Percentiles rank a stretch among this genome's conserved stretches.
phyloP scores from a whole-genome alignment of 2,888 invertebrate species.

The Thalpophila matura region DNA sequence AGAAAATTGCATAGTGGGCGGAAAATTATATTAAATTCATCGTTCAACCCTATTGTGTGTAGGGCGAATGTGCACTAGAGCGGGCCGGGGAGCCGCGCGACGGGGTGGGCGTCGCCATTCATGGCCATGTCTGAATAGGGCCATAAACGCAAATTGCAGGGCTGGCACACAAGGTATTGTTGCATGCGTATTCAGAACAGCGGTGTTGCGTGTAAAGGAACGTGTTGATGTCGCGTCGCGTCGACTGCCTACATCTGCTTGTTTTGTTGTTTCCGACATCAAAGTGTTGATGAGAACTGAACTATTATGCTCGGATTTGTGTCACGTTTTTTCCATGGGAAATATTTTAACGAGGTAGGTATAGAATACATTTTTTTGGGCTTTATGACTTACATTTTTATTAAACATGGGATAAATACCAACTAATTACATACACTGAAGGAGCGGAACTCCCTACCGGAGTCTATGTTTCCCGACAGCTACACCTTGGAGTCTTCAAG shows the following conservation, averaged over 20 bases:
- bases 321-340: conserved; percentile 37
- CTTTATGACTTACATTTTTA: too few relatives aligned
- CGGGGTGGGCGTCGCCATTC: conserved; percentile 71
- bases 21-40: conserved; percentile 68
- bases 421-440: too few relatives aligned
- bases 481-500: too few relatives aligned
- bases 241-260: conserved; percentile 35
- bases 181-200: conserved; percentile 50
- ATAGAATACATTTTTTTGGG: too few relatives aligned
- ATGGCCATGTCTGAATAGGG: conserved; percentile 71
- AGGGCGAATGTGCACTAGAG: conserved; percentile 51
- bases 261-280: conserved; percentile 49
- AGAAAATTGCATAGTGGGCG: conserved; percentile 69
- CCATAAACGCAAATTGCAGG: conserved; percentile 77
- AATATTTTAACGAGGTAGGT: conserved; percentile 32
- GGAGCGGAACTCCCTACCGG: too few relatives aligned
- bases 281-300: conserved; percentile 49
- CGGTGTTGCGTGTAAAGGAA: conserved; percentile 47
- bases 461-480: too few relatives aligned
- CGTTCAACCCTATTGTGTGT: conserved; percentile 69
- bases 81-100: conserved; percentile 57
- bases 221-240: conserved; percentile 40
- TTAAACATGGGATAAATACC: too few relatives aligned
- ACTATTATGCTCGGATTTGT: conserved; percentile 41
- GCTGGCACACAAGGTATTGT: conserved; percentile 64